Percentiles rank a stretch among this genome's conserved stretches.
Conservation (phyloP, 1,140 invertebrate species). For the Plutomurus gul region DNA sequence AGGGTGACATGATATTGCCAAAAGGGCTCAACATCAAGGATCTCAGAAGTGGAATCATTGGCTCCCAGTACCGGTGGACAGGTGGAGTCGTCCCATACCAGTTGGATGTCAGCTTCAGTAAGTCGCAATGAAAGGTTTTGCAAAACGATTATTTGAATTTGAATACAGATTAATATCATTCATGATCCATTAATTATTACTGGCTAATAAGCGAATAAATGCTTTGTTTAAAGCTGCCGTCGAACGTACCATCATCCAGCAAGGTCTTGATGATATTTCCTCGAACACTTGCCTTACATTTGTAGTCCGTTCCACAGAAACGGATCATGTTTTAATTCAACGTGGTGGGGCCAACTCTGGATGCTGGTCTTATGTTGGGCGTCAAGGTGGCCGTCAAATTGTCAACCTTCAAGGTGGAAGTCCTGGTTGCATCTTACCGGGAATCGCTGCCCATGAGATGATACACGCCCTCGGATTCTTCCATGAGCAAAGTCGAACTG, state of each 20-base stretch:
- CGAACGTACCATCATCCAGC: background rate
- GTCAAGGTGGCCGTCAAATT: slow-evolving; percentile 63
- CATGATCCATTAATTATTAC: background rate
- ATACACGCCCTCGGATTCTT: slow-evolving; percentile 70
- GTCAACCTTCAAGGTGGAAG: slow-evolving; percentile 64
- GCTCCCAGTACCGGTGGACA: slow-evolving; percentile 38
- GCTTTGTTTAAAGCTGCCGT: background rate
- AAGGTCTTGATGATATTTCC: slow-evolving; percentile 62
- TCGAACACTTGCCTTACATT: slow-evolving; percentile 66
- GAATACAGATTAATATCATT: no score
- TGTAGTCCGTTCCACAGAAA: slow-evolving; percentile 61
- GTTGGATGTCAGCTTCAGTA: slow-evolving; percentile 33
- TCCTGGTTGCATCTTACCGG: slow-evolving; percentile 55
- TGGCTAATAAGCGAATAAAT: background rate
- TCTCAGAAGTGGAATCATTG: slow-evolving; percentile 33
- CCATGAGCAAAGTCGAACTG: slow-evolving; percentile 69
- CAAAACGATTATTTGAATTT: background rate
- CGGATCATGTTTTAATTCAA: slow-evolving; percentile 61
- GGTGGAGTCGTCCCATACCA: slow-evolving; percentile 20
- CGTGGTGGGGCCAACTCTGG: slow-evolving; percentile 53
- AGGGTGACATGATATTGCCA: slow-evolving; percentile 43
- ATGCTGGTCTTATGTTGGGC: slow-evolving; percentile 65
- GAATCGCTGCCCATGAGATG: slow-evolving; percentile 68
- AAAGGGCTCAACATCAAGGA: background rate
- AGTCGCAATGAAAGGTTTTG: background rate